phyloP scores from a whole-genome alignment of 2,113 vertebrate species.

The Smithornis capensis region DNA sequence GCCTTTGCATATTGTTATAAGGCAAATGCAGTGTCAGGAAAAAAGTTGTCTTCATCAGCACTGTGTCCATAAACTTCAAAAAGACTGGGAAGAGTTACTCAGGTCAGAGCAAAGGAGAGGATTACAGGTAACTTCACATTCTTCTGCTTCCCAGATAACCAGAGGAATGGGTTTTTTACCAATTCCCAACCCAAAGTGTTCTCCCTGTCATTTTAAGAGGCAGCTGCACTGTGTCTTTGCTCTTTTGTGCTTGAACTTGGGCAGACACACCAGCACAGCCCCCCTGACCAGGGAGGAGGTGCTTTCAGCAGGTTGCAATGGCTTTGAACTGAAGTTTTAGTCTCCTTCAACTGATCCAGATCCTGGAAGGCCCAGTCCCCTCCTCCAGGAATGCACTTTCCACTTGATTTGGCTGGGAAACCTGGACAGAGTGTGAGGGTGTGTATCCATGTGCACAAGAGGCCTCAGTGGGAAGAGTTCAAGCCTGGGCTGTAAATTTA shows the following conservation, averaged over 20 bases:
- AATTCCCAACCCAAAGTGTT: accelerated
- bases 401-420: background rate
- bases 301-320: accelerated
- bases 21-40: background rate
- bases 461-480: background rate
- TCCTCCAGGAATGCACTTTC: background rate
- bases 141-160: background rate
- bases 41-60: background rate
- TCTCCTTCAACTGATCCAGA: background rate
- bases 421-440: background rate
- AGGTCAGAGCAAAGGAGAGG: background rate
- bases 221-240: background rate
- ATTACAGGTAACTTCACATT: background rate
- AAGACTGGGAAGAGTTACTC: background rate
- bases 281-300: accelerated
- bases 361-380: background rate
- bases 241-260: background rate
- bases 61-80: background rate
- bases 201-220: background rate
- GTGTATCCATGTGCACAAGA: accelerated
- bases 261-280: background rate
- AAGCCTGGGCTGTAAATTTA: background rate
- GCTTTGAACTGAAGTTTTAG: background rate
- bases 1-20: background rate
- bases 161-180: background rate